phyloP scores from a whole-genome alignment of 2,888 invertebrate genomes.

The Parnassius apollo region DNA sequence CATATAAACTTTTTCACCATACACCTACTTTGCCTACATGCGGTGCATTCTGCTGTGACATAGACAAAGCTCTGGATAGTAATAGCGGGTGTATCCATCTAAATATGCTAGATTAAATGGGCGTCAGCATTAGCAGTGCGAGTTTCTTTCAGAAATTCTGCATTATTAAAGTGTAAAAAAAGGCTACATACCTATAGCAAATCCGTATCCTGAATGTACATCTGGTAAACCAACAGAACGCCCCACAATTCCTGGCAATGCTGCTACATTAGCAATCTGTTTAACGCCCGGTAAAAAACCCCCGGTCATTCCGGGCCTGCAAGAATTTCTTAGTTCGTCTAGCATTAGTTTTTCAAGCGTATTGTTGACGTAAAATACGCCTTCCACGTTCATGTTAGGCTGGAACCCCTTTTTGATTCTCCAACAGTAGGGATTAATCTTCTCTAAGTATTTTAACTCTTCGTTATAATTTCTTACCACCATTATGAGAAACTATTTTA shows the following conservation, averaged over 20 bases:
- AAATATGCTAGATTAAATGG: no score
- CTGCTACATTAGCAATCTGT: constrained; percentile 99
- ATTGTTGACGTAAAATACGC: constrained; percentile 97
- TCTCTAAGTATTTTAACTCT: constrained; percentile 95
- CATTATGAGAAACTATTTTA: constrained; percentile 75
- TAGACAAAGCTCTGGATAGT: no score
- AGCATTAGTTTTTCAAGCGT: constrained; percentile 97
- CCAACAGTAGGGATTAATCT: constrained; percentile 92
- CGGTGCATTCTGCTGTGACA: no score
- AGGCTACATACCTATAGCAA: constrained; percentile 91
- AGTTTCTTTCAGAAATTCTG: no score
- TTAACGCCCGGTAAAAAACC: constrained; percentile 99
- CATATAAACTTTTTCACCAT: no score
- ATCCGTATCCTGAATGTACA: constrained; percentile 99
- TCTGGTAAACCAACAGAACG: constrained; percentile 97
- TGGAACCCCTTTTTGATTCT: constrained; percentile 99
- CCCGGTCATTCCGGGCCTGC: constrained; percentile 93
- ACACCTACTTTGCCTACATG: no score
- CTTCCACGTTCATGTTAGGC: constrained; percentile 99
- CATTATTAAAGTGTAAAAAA: no score
- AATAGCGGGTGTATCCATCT: no score
- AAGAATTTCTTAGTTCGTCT: constrained; percentile 95
- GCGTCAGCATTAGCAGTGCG: no score
- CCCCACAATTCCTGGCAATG: constrained; percentile 97
- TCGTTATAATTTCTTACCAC: constrained; percentile 95